Conservation (phyloP, 1,140 invertebrate genomes). For the Latrodectus geometricus region DNA sequence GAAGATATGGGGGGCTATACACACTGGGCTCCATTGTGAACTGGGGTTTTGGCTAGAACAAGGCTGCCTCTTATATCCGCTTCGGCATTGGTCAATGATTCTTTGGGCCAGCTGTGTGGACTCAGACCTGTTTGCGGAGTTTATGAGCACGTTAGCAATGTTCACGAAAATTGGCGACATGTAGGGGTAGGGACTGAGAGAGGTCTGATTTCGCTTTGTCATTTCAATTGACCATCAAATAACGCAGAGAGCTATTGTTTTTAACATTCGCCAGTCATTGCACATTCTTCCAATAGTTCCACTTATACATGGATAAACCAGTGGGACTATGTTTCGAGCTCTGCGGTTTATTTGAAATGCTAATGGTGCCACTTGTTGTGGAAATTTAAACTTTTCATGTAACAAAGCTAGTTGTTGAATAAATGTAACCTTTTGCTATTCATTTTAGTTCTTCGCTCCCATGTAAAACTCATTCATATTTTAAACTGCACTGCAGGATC, state of each 20-base stretch:
- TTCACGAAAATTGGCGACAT: neutral
- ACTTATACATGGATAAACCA: too few relatives aligned
- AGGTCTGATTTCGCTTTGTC: neutral
- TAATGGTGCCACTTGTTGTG: too few relatives aligned
- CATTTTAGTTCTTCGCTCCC: too few relatives aligned
- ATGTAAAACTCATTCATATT: too few relatives aligned
- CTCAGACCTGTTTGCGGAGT: conserved; percentile 15
- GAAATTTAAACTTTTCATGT: too few relatives aligned
- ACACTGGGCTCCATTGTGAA: neutral
- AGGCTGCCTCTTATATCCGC: conserved; percentile 21
- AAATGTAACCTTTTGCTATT: too few relatives aligned
- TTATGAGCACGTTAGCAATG: conserved; percentile 23
- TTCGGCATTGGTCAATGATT: conserved; percentile 42
- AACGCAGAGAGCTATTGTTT: neutral
- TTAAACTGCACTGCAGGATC: too few relatives aligned
- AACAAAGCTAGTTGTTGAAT: too few relatives aligned
- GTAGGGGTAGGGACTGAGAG: neutral
- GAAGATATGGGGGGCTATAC: neutral
- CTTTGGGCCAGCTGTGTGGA: conserved; percentile 14
- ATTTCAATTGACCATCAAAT: neutral
- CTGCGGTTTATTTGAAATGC: too few relatives aligned
- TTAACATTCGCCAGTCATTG: too few relatives aligned
- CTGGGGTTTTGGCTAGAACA: conserved; percentile 12
- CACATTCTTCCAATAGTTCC: too few relatives aligned
- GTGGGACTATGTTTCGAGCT: too few relatives aligned